phyloP scores from a whole-genome alignment of 1,140 invertebrate genomes.

The Popillia japonica region DNA sequence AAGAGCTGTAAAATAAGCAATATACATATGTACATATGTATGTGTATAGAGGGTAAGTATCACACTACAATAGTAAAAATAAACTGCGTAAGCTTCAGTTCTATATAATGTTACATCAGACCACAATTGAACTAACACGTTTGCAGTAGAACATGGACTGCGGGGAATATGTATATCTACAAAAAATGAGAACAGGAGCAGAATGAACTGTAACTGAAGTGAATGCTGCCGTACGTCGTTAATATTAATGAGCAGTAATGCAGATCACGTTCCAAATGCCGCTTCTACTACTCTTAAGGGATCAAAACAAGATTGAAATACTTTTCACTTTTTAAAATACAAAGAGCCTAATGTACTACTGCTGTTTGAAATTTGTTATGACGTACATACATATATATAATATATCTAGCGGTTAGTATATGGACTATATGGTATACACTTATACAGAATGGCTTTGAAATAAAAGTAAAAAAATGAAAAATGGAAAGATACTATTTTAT shows the following conservation, averaged over 20 bases:
- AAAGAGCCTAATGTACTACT: background rate
- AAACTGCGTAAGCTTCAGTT: too few species aligned
- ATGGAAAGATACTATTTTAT: too few species aligned
- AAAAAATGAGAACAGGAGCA: background rate
- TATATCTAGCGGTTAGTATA: too few species aligned
- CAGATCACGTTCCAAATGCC: slow-evolving; percentile 10
- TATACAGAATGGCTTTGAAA: too few species aligned
- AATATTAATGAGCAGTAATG: slow-evolving; percentile 12
- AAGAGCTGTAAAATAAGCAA: too few species aligned
- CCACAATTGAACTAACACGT: too few species aligned
- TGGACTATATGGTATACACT: too few species aligned
- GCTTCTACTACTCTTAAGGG: background rate
- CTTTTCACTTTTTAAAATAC: background rate
- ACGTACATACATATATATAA: background rate
- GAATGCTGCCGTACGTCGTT: background rate
- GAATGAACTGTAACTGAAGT: background rate
- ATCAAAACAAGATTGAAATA: background rate
- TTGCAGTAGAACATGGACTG: background rate
- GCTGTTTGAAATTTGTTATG: background rate
- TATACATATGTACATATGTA: too few species aligned
- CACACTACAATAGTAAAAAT: too few species aligned
- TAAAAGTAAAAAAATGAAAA: too few species aligned
- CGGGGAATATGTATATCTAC: background rate
- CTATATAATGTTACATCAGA: too few species aligned
- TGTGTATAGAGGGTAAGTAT: too few species aligned